Evolutionary conservation across 2,888 invertebrate species (phyloP).

Genomic region (Microplitis deprimator): DNA sequence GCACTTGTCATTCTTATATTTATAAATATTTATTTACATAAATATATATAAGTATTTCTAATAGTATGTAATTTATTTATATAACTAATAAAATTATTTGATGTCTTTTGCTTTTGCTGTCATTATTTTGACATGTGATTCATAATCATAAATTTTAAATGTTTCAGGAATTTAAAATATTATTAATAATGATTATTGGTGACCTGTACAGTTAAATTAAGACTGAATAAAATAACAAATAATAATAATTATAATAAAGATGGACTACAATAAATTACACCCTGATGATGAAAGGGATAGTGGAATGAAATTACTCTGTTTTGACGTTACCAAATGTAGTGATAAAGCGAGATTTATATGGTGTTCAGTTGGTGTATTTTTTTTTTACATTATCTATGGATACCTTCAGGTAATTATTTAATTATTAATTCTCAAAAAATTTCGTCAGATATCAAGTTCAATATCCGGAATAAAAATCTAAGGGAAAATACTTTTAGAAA

Average conservation of each 20-base stretch:
- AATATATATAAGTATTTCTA: no score
- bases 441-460: no score
- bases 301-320: conserved; percentile 79
- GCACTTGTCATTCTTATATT: no score
- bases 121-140: background rate
- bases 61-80: no score
- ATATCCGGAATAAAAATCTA: no score
- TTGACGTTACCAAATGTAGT: conserved; percentile 80
- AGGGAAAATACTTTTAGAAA: no score
- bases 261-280: conserved; percentile 38
- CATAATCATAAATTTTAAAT: background rate
- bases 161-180: background rate
- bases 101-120: no score
- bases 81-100: no score
- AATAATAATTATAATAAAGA: background rate
- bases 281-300: conserved; percentile 58
- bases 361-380: conserved; percentile 86
- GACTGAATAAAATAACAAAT: background rate
- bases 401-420: conserved; percentile 78
- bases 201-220: background rate
- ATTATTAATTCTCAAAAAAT: background rate
- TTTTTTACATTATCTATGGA: conserved; percentile 92
- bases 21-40: no score
- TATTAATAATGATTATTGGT: background rate
- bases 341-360: conserved; percentile 81